phyloP scores from a whole-genome alignment of 2,888 invertebrate genomes.

The Nycteola revayana region DNA sequence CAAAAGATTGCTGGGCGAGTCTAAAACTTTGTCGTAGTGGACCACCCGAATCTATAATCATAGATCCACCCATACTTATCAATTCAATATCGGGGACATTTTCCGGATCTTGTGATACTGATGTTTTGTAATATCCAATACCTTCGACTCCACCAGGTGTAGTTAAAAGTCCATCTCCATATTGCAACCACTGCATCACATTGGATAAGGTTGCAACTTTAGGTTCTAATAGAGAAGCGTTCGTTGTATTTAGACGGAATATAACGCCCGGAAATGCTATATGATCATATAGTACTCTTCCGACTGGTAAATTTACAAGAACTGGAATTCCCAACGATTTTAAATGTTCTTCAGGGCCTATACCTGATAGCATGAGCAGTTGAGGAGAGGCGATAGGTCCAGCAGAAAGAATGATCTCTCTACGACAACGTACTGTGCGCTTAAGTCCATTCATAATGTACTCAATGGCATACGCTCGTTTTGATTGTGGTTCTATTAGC shows the following conservation, averaged over 20 bases:
- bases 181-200: constrained; percentile 69
- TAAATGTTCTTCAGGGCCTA: constrained; percentile 82
- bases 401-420: constrained; percentile 92
- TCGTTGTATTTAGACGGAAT: constrained; percentile 67
- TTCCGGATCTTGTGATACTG: constrained; percentile 74
- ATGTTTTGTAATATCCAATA: constrained; percentile 83
- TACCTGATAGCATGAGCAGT: constrained; percentile 93
- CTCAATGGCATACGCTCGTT: constrained; percentile 86
- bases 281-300: constrained; percentile 84
- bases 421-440: constrained; percentile 82
- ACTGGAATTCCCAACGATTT: constrained; percentile 82
- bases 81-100: constrained; percentile 85
- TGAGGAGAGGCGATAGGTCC: constrained; percentile 95
- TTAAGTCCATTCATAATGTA: constrained; percentile 80
- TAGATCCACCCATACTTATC: constrained; percentile 83
- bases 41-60: constrained; percentile 82
- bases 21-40: constrained; percentile 79
- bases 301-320: constrained; percentile 84
- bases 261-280: constrained; percentile 77
- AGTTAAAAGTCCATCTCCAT: constrained; percentile 80
- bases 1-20: constrained; percentile 80
- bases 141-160: constrained; percentile 85
- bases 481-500: constrained; percentile 76
- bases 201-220: constrained; percentile 67
- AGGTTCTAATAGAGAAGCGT: constrained; percentile 64